phyloP scores from a whole-genome alignment of 2,797 vertebrate genomes.

The Apodemus agrarius region DNA sequence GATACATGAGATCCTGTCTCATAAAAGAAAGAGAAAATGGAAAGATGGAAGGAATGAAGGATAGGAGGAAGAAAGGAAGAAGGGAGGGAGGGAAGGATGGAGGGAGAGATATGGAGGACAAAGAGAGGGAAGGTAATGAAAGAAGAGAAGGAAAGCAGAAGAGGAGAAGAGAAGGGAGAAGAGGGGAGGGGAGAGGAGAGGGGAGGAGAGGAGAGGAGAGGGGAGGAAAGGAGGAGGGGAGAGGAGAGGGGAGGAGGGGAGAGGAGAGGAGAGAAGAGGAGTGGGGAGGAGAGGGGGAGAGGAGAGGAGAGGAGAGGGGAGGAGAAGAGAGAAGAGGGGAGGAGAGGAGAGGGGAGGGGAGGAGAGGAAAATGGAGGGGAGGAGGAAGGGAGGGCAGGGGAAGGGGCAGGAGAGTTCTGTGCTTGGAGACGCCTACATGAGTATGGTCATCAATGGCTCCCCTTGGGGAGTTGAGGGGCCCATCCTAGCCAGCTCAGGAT shows the following conservation, averaged over 20 bases:
- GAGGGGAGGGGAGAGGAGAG: too few relatives aligned
- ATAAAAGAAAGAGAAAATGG: background rate
- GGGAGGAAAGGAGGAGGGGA: background rate
- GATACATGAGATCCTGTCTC: background rate
- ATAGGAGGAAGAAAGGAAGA: too few relatives aligned
- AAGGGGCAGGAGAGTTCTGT: background rate
- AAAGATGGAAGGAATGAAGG: background rate
- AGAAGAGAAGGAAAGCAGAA: fast-evolving
- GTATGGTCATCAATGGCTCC: too few relatives aligned
- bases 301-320: fast-evolving
- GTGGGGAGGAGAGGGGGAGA: too few relatives aligned
- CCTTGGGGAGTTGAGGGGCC: background rate
- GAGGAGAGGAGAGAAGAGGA: background rate
- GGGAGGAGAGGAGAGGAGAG: fast-evolving
- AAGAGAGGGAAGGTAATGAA: too few relatives aligned
- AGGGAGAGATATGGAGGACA: too few relatives aligned
- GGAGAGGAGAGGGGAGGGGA: background rate
- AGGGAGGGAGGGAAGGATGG: too few relatives aligned
- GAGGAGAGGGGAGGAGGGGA: background rate
- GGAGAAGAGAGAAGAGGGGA: fast-evolving
- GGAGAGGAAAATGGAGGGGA: fast-evolving
- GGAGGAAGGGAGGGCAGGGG: background rate
- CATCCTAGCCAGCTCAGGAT: too few relatives aligned
- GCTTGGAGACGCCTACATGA: background rate
- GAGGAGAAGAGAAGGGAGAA: too few relatives aligned